A percentile compares a stretch with the other conserved stretches of the same genome.
Evolutionary conservation across 2,888 invertebrate genomes (phyloP).

Genomic region (Thereva nobilitata): DNA sequence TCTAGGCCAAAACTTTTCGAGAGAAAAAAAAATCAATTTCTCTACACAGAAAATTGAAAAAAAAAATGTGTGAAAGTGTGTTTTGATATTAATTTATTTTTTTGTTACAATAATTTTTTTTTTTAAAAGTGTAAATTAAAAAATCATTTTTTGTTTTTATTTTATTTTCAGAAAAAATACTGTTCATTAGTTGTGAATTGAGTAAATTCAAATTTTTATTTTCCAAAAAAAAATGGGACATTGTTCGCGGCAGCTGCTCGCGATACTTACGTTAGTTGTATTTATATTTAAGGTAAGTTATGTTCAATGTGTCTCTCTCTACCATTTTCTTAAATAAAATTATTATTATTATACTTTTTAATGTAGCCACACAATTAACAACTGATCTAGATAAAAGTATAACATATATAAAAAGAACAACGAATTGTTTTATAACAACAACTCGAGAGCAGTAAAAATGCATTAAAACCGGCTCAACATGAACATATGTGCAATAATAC

Average conservation of each 20-base stretch:
- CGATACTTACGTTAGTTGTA: conserved; percentile 54
- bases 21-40: too few relatives aligned
- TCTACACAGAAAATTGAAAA: too few relatives aligned
- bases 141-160: conserved; percentile 17
- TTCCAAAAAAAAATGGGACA: conserved; percentile 52
- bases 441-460: conserved; percentile 17
- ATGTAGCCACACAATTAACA: too few relatives aligned
- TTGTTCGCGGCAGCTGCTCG: conserved; percentile 54
- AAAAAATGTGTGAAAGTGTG: too few relatives aligned
- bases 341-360: not conserved
- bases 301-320: conserved; percentile 25
- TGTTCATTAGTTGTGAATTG: conserved; percentile 15
- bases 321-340: not conserved
- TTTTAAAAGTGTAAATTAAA: conserved; percentile 10
- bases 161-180: conserved; percentile 24
- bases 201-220: not conserved
- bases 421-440: not conserved
- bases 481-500: conserved; percentile 31
- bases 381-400: too few relatives aligned
- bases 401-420: conserved; percentile 3
- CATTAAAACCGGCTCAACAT: conserved; percentile 27
- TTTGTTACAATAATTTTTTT: too few relatives aligned
- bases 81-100: not conserved
- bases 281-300: conserved; percentile 57
- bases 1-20: too few relatives aligned